These are phyloP conservation scores for Berghia stephanieae DNA, from an alignment of 1,140 invertebrate genomes.

Conservation along the genomic window DNA sequence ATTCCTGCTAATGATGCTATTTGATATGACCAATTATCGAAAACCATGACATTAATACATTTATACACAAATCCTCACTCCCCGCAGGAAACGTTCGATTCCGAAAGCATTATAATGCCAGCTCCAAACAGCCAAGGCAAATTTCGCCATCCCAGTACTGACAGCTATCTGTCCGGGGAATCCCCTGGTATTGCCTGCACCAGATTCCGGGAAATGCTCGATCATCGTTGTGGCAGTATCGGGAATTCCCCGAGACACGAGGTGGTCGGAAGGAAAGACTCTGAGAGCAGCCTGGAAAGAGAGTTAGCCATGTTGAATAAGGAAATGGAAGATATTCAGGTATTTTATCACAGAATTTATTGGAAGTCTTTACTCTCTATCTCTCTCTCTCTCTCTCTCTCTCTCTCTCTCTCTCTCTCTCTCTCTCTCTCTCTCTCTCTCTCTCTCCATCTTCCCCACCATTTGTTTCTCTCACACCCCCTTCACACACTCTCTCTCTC, in stretches of 20 bases:
- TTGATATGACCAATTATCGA: too few species aligned
- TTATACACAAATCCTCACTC: too few species aligned
- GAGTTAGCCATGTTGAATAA: slow-evolving; percentile 70
- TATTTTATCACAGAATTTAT: too few species aligned
- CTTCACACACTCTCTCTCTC: too few species aligned
- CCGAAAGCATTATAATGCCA: slow-evolving; percentile 51
- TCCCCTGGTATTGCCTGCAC: slow-evolving; percentile 55
- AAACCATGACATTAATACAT: too few species aligned
- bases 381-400: too few species aligned
- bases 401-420: too few species aligned
- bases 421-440: too few species aligned
- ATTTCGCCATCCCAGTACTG: slow-evolving; percentile 55
- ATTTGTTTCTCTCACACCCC: too few species aligned
- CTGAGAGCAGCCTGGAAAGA: slow-evolving; percentile 67
- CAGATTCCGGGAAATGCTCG: slow-evolving; percentile 58
- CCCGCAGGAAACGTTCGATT: slow-evolving; percentile 57
- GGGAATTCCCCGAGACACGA: slow-evolving; percentile 42
- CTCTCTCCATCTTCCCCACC: too few species aligned
- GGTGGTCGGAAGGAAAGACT: slow-evolving; percentile 48
- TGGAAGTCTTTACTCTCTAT: too few species aligned
- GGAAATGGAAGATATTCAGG: slow-evolving; percentile 71
- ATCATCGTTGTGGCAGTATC: slow-evolving; percentile 49
- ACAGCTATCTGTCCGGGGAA: slow-evolving; percentile 60
- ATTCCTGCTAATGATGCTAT: too few species aligned
- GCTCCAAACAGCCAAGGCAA: slow-evolving; percentile 34